A percentile compares a stretch with the other conserved stretches of the same genome.
Evolutionary conservation across 2,797 vertebrate species (phyloP).

Genomic region (Petrocephalus sullivani): DNA sequence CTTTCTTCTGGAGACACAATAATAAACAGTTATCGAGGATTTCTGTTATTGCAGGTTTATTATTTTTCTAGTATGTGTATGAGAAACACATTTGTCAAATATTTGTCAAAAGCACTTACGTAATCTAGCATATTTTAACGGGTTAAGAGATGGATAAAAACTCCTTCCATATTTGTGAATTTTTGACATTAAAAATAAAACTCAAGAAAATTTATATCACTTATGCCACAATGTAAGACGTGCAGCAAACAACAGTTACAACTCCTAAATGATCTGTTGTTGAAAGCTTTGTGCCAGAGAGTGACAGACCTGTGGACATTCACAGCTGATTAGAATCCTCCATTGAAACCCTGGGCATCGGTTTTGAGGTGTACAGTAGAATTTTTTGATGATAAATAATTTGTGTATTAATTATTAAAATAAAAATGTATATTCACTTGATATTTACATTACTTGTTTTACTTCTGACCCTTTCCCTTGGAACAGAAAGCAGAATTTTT

Average conservation of each 20-base stretch:
- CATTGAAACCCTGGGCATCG: too few relatives aligned
- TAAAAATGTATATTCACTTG: too few relatives aligned
- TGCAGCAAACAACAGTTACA: not conserved
- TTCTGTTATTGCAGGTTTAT: not conserved
- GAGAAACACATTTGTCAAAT: not conserved
- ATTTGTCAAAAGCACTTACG: not conserved
- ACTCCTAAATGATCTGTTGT: not conserved
- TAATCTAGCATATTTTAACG: not conserved
- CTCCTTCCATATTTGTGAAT: not conserved
- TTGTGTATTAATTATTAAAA: too few relatives aligned
- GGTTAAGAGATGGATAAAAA: not conserved
- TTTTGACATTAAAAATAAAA: not conserved
- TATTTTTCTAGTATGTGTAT: not conserved
- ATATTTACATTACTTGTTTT: too few relatives aligned
- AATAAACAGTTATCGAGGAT: not conserved
- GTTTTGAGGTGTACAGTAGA: too few relatives aligned
- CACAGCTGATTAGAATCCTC: too few relatives aligned
- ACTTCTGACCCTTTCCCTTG: too few relatives aligned
- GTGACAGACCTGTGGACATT: too few relatives aligned
- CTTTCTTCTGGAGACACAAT: not conserved
- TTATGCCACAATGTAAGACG: not conserved
- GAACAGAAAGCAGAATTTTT: too few relatives aligned
- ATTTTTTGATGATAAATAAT: too few relatives aligned
- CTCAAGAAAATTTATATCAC: not conserved
- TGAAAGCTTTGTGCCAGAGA: not conserved